phyloP scores from a whole-genome alignment of 1,140 invertebrate species.

The Penaeus indicus region DNA sequence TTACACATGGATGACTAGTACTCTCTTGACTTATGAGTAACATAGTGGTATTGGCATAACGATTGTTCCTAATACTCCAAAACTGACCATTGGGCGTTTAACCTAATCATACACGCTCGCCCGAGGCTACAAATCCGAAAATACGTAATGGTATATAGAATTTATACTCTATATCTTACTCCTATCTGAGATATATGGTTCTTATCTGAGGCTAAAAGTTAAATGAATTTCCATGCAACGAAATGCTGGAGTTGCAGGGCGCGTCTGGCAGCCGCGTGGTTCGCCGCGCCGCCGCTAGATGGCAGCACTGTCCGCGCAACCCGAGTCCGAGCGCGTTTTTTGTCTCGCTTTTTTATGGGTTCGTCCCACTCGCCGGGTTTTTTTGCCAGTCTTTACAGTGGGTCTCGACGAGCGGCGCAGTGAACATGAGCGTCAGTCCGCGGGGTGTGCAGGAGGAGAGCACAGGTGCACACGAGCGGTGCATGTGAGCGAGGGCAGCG shows the following conservation, averaged over 20 bases:
- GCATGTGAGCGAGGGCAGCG: constrained; percentile 52
- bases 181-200: constrained; percentile 54
- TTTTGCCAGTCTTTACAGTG: constrained; percentile 62
- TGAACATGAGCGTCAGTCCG: constrained; percentile 61
- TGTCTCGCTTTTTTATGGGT: constrained; percentile 60
- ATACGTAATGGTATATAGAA: constrained; percentile 46
- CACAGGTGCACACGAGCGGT: constrained; percentile 52
- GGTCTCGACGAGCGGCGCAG: constrained; percentile 61
- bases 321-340: constrained; percentile 62
- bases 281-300: constrained; percentile 41
- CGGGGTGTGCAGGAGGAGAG: constrained; percentile 57
- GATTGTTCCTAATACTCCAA: constrained; percentile 24
- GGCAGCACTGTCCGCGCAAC: constrained; percentile 57
- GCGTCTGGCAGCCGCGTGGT: constrained; percentile 38
- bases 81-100: no score
- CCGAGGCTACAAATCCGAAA: constrained; percentile 7
- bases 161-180: constrained; percentile 51
- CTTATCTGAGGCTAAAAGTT: constrained; percentile 51
- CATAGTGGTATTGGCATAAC: constrained; percentile 41
- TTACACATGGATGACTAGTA: constrained; percentile 39
- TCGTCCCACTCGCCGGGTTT: constrained; percentile 62
- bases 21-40: constrained; percentile 52
- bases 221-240: constrained; percentile 49
- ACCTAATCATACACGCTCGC: no score
- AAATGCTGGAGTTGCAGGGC: constrained; percentile 33